Percentiles rank a stretch among this genome's conserved stretches.
Evolutionary conservation across 2,888 invertebrate species (phyloP).

Genomic region (Scrobipalpa costella): DNA sequence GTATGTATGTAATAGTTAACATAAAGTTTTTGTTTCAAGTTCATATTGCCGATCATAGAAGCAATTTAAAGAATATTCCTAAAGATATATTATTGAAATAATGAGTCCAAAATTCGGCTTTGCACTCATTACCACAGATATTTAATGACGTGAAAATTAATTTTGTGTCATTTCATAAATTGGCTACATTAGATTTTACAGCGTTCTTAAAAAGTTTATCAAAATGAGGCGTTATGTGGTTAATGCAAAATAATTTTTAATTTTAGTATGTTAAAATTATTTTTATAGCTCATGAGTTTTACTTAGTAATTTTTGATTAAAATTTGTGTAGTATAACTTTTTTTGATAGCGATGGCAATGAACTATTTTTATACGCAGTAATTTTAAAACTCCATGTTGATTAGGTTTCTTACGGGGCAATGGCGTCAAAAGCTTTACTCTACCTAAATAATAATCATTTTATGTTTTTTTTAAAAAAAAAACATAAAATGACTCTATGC

Average conservation of each 20-base stretch:
- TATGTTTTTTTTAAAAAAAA: no score
- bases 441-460: no score
- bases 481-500: no score
- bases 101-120: background rate
- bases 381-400: no score
- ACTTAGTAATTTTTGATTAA: background rate
- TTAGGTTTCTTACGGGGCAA: no score
- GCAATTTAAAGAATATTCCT: no score
- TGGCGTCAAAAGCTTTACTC: no score
- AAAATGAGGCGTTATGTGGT: background rate
- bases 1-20: no score
- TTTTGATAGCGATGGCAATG: background rate
- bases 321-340: background rate
- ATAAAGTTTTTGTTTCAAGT: no score
- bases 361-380: no score
- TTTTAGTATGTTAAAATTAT: background rate
- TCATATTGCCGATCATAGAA: no score
- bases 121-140: background rate
- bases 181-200: background rate
- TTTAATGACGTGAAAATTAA: slow-evolving; percentile 6
- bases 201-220: background rate
- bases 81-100: background rate
- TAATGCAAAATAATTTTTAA: background rate
- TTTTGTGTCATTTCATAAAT: background rate
- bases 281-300: background rate